Evolutionary conservation across 23 tunicate genomes (phyloP).

Genomic region (Oikopleura vanhoeffeni): DNA sequence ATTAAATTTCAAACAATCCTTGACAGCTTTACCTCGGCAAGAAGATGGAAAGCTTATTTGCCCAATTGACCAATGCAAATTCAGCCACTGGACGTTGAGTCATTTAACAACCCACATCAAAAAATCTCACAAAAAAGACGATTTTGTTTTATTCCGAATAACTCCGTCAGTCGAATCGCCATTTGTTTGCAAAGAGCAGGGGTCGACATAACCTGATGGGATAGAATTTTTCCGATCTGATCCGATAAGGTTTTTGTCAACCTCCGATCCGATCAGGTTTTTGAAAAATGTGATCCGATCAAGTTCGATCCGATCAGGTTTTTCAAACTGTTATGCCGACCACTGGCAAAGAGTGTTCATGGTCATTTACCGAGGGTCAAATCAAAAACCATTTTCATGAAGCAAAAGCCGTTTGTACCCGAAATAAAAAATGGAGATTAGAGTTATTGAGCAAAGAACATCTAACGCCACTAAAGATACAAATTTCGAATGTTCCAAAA

Average conservation of each 20-base stretch:
- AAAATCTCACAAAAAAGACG: neutral
- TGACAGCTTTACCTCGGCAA: neutral
- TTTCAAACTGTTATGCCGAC: too few species aligned
- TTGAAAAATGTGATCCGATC: too few species aligned
- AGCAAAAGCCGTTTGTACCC: neutral
- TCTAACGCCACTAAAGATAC: neutral
- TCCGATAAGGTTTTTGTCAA: too few species aligned
- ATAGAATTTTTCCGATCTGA: too few species aligned
- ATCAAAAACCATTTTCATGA: constrained; percentile 12
- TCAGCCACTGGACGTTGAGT: neutral
- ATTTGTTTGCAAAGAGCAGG: neutral
- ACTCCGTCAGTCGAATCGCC: neutral
- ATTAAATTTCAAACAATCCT: too few species aligned
- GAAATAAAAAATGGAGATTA: neutral
- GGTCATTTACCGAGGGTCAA: constrained; percentile 7
- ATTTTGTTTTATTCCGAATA: neutral
- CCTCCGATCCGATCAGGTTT: too few species aligned
- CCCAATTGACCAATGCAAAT: neutral
- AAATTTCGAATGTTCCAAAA: too few species aligned
- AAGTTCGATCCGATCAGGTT: too few species aligned
- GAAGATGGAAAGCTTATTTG: neutral
- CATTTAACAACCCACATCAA: neutral
- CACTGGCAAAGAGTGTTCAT: neutral
- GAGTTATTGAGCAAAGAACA: neutral
- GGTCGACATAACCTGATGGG: too few species aligned